Evolutionary conservation across 2,113 vertebrate species (phyloP).

Genomic region (Fulmarus glacialis): DNA sequence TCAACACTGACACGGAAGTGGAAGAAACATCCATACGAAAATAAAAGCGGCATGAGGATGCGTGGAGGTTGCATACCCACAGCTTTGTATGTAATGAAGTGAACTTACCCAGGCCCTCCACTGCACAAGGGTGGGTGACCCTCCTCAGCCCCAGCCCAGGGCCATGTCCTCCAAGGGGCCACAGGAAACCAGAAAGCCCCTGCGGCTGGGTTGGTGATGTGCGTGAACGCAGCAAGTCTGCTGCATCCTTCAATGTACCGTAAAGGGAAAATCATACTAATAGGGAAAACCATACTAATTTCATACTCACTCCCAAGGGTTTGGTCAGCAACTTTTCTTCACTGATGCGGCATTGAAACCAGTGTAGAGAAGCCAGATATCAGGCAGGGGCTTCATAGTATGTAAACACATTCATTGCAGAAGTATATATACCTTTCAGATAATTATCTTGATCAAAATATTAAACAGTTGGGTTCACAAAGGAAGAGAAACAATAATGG

Average conservation of each 20-base stretch:
- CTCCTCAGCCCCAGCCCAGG: background rate
- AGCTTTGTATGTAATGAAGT: too few relatives aligned
- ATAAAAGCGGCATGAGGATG: background rate
- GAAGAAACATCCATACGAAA: accelerated
- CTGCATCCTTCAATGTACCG: background rate
- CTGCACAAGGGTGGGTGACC: too few relatives aligned
- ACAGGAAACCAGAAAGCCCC: too few relatives aligned
- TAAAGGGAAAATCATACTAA: accelerated
- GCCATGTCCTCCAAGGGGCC: accelerated
- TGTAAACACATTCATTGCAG: background rate
- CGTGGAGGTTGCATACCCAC: accelerated
- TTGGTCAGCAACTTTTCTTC: background rate
- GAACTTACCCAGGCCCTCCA: accelerated
- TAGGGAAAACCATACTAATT: background rate
- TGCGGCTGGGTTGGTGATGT: accelerated
- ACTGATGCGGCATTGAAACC: background rate
- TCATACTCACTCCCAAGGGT: background rate
- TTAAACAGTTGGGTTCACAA: background rate
- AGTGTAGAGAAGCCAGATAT: background rate
- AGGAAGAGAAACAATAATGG: accelerated
- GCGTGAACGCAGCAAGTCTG: accelerated
- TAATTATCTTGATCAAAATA: background rate
- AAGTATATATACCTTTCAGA: background rate
- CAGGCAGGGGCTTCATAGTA: background rate
- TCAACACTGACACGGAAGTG: accelerated